These are phyloP conservation scores for Pammene fasciana DNA, from an alignment of 2,888 invertebrate genomes.

Conservation along the genomic window DNA sequence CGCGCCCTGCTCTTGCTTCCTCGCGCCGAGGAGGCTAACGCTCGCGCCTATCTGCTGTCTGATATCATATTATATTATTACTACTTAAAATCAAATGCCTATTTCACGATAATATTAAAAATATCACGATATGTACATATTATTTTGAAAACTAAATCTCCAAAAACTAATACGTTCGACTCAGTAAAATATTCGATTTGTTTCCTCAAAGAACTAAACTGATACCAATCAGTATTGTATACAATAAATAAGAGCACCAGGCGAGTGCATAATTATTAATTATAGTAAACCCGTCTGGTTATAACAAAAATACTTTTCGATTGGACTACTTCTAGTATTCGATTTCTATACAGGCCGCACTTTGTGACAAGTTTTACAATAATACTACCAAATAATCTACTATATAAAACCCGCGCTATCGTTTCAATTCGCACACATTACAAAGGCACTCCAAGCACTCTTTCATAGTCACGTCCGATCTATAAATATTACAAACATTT, in stretches of 20 bases:
- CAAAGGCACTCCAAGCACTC: slow-evolving; percentile 69
- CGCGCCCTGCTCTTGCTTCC: slow-evolving; percentile 46
- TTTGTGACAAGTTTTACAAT: slow-evolving; percentile 56
- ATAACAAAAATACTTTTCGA: slow-evolving; percentile 43
- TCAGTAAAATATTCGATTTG: slow-evolving; percentile 28
- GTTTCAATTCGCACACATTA: slow-evolving; percentile 55
- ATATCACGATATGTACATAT: slow-evolving; percentile 82
- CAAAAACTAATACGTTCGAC: slow-evolving; percentile 47
- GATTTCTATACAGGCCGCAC: slow-evolving; percentile 56
- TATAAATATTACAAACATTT: slow-evolving; percentile 47
- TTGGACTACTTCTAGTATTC: slow-evolving; percentile 51
- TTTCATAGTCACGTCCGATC: slow-evolving; percentile 49
- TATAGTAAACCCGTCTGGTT: slow-evolving; percentile 44
- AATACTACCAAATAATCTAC: slow-evolving; percentile 64
- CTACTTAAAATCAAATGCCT: slow-evolving; percentile 72
- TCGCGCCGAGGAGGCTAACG: slow-evolving; percentile 51
- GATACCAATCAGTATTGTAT: slow-evolving; percentile 24
- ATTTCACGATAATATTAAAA: slow-evolving; percentile 79
- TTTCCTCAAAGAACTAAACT: slow-evolving; percentile 23
- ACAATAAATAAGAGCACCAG: slow-evolving; percentile 36
- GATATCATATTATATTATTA: slow-evolving; percentile 62
- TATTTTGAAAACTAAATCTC: slow-evolving; percentile 68
- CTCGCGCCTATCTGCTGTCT: slow-evolving; percentile 61
- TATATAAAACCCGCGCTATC: slow-evolving; percentile 32
- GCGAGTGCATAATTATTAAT: slow-evolving; percentile 18